phyloP scores from a whole-genome alignment of 2,113 vertebrate species.

The Danio rerio region GRCz12tu NC_133193.1:13588501-13589000 shows the following conservation, averaged over 20 bases:
- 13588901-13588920: slow-evolving; percentile 88
- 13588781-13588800: slow-evolving; percentile 83
- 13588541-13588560: slow-evolving; percentile 94
- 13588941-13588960: slow-evolving; percentile 54
- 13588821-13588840: slow-evolving; percentile 95
- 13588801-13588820: slow-evolving; percentile 83
- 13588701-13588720: not conserved
- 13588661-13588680: not conserved
- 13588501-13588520: slow-evolving; percentile 88
- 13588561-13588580: slow-evolving; percentile 93
- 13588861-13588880: slow-evolving; percentile 93
- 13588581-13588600: slow-evolving; percentile 98
- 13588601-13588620: slow-evolving; percentile 92
- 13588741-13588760: slow-evolving; percentile 95
- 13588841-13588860: slow-evolving; percentile 90
- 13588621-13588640: slow-evolving; percentile 95
- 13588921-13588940: slow-evolving; percentile 76
- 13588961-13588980: slow-evolving; percentile 60
- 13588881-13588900: slow-evolving; percentile 92
- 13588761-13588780: slow-evolving; percentile 94
- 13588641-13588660: slow-evolving; percentile 89
- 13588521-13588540: slow-evolving; percentile 93
- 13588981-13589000: slow-evolving; percentile 66
- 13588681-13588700: not conserved
- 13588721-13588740: slow-evolving; percentile 66